Conservation (phyloP, 2,888 invertebrate genomes). For the Pammene aurita region DNA sequence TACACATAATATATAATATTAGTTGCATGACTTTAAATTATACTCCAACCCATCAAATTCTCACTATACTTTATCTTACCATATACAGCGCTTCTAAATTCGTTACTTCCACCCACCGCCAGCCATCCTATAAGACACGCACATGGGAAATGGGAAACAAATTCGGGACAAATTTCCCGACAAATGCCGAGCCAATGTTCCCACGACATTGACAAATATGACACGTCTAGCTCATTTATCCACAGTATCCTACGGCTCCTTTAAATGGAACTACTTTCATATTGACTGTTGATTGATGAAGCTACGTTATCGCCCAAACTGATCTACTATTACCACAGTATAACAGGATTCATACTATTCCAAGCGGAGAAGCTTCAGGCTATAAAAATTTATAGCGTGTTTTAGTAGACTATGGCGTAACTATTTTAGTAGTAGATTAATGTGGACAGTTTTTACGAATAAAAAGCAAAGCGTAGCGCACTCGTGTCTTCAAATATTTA, state of each 20-base stretch:
- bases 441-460: constrained; percentile 44
- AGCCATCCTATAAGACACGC: constrained; percentile 35
- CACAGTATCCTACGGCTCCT: constrained; percentile 44
- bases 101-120: constrained; percentile 8
- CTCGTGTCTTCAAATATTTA: constrained; percentile 65
- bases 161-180: constrained; percentile 51
- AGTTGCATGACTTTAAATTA: neutral
- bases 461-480: constrained; percentile 50
- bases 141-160: constrained; percentile 30
- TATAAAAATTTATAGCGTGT: neutral
- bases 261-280: constrained; percentile 56
- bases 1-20: no score
- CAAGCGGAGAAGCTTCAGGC: neutral
- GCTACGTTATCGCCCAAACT: constrained; percentile 43
- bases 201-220: constrained; percentile 62
- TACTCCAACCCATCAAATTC: neutral
- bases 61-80: neutral
- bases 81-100: constrained; percentile 1
- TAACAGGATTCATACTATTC: constrained; percentile 34
- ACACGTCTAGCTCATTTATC: constrained; percentile 49
- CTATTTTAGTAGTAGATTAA: neutral
- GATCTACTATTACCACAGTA: constrained; percentile 37
- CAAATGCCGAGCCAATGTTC: constrained; percentile 54
- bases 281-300: constrained; percentile 61
- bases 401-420: constrained; percentile 19